These are phyloP conservation scores for Habrosyne pyritoides DNA, from an alignment of 2,888 invertebrate genomes.

Conservation along the genomic window DNA sequence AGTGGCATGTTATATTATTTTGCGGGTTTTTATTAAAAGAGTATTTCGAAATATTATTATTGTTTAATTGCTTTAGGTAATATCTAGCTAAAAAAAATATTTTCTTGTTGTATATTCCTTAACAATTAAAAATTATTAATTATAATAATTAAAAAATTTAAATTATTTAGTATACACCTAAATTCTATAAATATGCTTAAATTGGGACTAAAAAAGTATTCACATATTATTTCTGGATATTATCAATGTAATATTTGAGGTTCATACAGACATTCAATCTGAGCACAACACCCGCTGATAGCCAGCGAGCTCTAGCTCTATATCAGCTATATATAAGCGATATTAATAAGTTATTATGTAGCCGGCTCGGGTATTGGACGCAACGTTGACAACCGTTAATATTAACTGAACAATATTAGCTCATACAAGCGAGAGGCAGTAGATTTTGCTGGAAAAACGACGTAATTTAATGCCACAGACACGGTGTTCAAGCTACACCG, in stretches of 20 bases:
- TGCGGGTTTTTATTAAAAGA: too few species aligned
- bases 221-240: not conserved
- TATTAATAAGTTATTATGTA: conserved; percentile 3
- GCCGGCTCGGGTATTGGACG: conserved; percentile 1
- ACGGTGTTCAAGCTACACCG: not conserved
- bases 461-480: not conserved
- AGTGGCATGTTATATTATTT: too few species aligned
- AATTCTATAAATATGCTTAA: too few species aligned
- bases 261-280: not conserved
- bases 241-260: not conserved
- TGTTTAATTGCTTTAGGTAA: too few species aligned
- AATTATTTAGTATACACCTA: too few species aligned
- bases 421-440: not conserved
- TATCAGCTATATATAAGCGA: not conserved
- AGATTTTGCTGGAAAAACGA: not conserved
- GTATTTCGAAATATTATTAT: too few species aligned
- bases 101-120: too few species aligned
- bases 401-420: conserved; percentile 3
- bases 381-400: not conserved
- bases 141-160: too few species aligned
- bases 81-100: too few species aligned
- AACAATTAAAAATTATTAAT: too few species aligned
- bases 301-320: not conserved
- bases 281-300: not conserved
- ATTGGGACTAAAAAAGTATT: too few species aligned